Base-by-base conservation (phyloP, 1,140 invertebrate species). In the Elymnias hypermnestra region DNA sequence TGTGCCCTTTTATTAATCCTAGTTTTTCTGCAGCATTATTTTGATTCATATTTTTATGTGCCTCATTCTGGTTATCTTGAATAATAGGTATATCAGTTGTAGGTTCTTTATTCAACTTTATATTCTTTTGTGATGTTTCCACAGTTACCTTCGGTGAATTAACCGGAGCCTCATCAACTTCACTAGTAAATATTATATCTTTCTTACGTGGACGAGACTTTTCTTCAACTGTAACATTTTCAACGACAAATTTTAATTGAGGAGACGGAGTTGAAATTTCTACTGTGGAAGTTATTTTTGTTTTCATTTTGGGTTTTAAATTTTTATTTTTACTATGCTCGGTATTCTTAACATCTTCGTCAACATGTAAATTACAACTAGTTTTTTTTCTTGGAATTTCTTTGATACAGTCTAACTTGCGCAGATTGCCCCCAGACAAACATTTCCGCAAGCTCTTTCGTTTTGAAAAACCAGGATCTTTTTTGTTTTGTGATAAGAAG, bases 181-280 rank as follows among this genome's bases (percentile, higher is more conserved):
- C 49, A 54, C 68, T 73, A 12, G 61, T 73, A 49, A 55, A 83
- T 41, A 55, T 63, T 40, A 82, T 85, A 56, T 68, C 77, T 63
- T 83, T 81, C 48, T 74, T 83, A 25, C 54, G 63, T 9, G 41
- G 15, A 21, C 49, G 41, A 18, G 46, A 43, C 53, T 73, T 83
- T 74, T 89, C 85, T 57, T 89, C 83, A 18, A 90, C 76, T 22
- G 83, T 81, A 15, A 89, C 72, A 59, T 89, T 81, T 57, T 89
- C 87, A 23, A 89, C 75, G 41, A 83, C 68, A 47, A 87, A 79
- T 73, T 89, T 89, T 17, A 89, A 72, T 2, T 78, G 69, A 53
- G 74, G 82, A 17, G 72, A 53, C 12, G 70, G 63, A 29, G 84
- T 58, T 14, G 78, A 74, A 15, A 88, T 63, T 52, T 87, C 87